Conservation (phyloP, 2,113 vertebrate species). For the Bufo gargarizans region DNA sequence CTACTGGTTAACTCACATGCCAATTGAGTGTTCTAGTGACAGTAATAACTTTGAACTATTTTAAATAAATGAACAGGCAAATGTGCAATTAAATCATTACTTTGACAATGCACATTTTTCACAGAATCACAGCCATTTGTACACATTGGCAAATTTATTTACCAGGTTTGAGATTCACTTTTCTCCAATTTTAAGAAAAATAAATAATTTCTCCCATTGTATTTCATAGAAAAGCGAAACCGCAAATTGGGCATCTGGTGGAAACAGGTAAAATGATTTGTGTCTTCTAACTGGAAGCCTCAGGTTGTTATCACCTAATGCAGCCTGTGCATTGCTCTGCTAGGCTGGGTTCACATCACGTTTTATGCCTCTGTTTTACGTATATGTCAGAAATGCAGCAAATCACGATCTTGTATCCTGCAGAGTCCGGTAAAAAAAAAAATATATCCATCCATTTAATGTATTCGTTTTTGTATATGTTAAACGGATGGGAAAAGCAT, state of each 20-base stretch:
- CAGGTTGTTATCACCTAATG: too few relatives aligned
- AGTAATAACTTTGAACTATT: neutral
- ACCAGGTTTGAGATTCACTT: neutral
- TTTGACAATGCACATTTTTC: neutral
- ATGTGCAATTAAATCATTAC: neutral
- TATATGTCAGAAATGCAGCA: too few relatives aligned
- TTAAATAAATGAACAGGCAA: neutral
- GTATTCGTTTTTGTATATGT: too few relatives aligned
- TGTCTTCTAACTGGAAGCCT: neutral
- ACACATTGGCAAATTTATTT: neutral
- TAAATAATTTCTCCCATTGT: neutral
- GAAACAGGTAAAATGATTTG: neutral
- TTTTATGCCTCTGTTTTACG: too few relatives aligned
- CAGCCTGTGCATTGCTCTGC: too few relatives aligned
- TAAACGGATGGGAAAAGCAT: too few relatives aligned
- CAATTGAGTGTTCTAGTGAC: neutral
- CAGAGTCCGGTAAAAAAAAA: too few relatives aligned
- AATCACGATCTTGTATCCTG: too few relatives aligned
- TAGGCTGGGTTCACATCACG: too few relatives aligned
- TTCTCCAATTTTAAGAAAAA: neutral
- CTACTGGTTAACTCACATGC: neutral
- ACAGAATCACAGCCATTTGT: neutral
- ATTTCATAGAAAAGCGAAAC: too few relatives aligned
- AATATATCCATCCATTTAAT: too few relatives aligned
- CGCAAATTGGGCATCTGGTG: neutral